These are phyloP conservation scores for Nebria salina DNA, from an alignment of 2,888 invertebrate species.

Conservation along the genomic window DNA sequence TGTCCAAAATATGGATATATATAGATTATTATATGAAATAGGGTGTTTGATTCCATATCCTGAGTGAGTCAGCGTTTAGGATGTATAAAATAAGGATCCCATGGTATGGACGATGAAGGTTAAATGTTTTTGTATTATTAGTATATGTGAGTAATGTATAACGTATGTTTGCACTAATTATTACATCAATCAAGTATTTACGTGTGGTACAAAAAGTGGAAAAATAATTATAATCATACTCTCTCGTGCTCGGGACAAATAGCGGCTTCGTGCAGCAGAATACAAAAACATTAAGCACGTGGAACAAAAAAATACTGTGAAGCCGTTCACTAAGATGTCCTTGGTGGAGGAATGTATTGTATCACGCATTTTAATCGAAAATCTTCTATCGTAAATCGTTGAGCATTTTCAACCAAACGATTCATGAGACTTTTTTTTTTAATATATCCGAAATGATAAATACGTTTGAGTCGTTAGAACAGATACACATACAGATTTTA, in stretches of 20 bases:
- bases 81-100: neutral
- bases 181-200: slow-evolving; percentile 1
- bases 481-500: neutral
- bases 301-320: neutral
- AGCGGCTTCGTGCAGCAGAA: neutral
- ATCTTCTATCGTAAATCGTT: neutral
- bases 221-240: neutral
- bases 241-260: neutral
- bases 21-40: no score
- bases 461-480: neutral
- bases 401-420: no score
- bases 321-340: neutral
- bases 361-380: neutral
- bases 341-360: neutral
- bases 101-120: neutral
- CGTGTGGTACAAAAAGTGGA: neutral
- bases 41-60: neutral
- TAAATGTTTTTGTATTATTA: neutral
- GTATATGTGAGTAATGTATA: neutral
- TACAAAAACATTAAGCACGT: neutral
- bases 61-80: neutral
- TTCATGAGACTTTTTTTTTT: neutral
- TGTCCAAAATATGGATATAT: neutral
- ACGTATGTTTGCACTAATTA: neutral
- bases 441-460: neutral